Conservation (phyloP, 2,888 invertebrate genomes). For the Ellobium chinense region DNA sequence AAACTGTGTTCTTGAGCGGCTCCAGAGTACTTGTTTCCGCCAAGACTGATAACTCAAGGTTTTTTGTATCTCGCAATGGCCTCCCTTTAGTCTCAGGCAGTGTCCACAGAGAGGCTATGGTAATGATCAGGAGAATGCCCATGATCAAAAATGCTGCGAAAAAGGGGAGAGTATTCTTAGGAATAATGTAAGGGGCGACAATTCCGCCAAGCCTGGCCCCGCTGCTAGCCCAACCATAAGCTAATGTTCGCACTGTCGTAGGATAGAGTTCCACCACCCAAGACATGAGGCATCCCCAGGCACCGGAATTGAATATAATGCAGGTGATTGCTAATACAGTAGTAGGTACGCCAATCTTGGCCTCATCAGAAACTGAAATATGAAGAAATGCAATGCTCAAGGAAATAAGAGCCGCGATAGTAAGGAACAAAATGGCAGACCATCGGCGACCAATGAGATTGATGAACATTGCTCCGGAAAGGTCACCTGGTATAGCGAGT, state of each 20-base stretch:
- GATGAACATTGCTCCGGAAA: too few relatives aligned
- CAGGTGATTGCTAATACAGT: too few relatives aligned
- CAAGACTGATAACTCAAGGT: too few relatives aligned
- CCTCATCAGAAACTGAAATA: too few relatives aligned
- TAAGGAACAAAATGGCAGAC: too few relatives aligned
- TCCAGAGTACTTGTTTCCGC: too few relatives aligned
- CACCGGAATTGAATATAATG: too few relatives aligned
- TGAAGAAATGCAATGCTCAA: too few relatives aligned
- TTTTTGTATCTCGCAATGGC: neutral
- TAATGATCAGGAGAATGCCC: neutral
- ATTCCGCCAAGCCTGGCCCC: slow-evolving; percentile 31
- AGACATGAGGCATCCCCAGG: slow-evolving; percentile 61
- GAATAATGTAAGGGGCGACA: slow-evolving; percentile 26
- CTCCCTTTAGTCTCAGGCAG: slow-evolving; percentile 5
- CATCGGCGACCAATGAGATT: too few relatives aligned
- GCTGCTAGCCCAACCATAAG: slow-evolving; percentile 1
- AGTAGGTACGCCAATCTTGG: too few relatives aligned
- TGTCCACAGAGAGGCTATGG: neutral
- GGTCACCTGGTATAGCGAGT: slow-evolving; percentile 78
- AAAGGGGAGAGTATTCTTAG: neutral
- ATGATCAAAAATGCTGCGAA: neutral
- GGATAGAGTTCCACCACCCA: slow-evolving; percentile 67
- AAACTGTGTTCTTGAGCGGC: too few relatives aligned
- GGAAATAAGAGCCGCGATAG: too few relatives aligned
- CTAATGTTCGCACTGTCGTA: slow-evolving; percentile 64